Evolutionary conservation across 2,113 vertebrate genomes (phyloP), one percentile per base, ranked within the genome.

Genomic region (Xiphophorus couchianus): DNA sequence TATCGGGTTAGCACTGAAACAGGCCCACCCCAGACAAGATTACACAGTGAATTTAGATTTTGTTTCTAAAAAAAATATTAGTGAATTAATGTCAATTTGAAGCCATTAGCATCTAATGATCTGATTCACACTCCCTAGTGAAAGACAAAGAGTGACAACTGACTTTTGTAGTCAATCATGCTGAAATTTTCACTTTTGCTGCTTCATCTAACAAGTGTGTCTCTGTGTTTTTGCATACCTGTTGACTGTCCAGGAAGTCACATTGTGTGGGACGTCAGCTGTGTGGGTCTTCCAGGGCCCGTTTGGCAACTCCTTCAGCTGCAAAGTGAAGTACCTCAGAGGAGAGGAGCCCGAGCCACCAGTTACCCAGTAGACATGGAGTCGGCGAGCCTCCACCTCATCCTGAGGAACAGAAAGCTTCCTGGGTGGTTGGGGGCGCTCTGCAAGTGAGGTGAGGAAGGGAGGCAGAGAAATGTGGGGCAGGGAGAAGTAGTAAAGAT

Each of bases 281-380:
- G 94, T 95, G 89, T 96, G 96, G 12, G 95, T 95, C 66, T 85
- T 94, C 97, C 97, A 99, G 30, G 86, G 93, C 7, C 94, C 95
- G 0, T 33, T 22, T 0, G 97, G 97, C 80, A 97, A 94, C 86
- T 97, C 95, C 39, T 92, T 94, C n/a, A 94, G 88, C 90, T 99
- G 97, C 4, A 98, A 91, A 0, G 96, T 97, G 84, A 98, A 97
- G 87, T 97, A 98, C 0, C 98, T 95, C 71, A 99, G 93, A 0
- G 97, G 98, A 0, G 97, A 97, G 0, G 97, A 97, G 0, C 97
- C 96, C 0, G 98, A 96, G 0, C 96, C 95, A 9, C 97, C 96
- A 0, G 94, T 96, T 42, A 96, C 86, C 98, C 98, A 99, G 61
- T 94, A 91, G 78, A 99, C 87, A 69, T 69, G 87, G 31, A 99